These are phyloP conservation scores for Oostethus manadensis DNA, from an alignment of 2,113 vertebrate species.

Conservation along the genomic window DNA sequence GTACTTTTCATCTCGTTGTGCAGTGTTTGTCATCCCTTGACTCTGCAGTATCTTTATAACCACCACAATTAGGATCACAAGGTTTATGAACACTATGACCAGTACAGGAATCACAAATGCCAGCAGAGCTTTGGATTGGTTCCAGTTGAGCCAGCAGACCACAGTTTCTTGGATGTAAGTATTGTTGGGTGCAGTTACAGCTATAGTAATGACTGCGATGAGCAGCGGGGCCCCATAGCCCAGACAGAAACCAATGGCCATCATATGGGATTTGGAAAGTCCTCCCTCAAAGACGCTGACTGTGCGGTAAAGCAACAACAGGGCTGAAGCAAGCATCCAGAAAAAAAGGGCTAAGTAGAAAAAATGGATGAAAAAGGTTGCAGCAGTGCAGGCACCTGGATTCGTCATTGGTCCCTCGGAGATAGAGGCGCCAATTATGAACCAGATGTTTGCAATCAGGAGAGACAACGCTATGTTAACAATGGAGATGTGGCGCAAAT, in stretches of 20 bases:
- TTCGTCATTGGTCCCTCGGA: neutral
- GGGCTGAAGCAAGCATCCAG: slow-evolving; percentile 81
- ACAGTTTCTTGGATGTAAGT: slow-evolving; percentile 47
- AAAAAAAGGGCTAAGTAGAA: slow-evolving; percentile 82
- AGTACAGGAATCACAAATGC: slow-evolving; percentile 78
- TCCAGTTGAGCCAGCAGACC: slow-evolving; percentile 81
- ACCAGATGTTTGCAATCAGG: slow-evolving; percentile 59
- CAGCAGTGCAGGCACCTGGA: slow-evolving; percentile 54
- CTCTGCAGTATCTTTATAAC: slow-evolving; percentile 73
- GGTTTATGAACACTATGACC: slow-evolving; percentile 45
- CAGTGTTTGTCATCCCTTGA: slow-evolving; percentile 23
- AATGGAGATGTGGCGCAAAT: slow-evolving; percentile 76
- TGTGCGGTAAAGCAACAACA: slow-evolving; percentile 77
- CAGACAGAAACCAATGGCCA: slow-evolving; percentile 57
- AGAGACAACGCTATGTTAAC: slow-evolving; percentile 58
- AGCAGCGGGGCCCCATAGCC: slow-evolving; percentile 78
- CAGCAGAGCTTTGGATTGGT: slow-evolving; percentile 71
- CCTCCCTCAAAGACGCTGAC: slow-evolving; percentile 62
- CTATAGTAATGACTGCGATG: slow-evolving; percentile 73
- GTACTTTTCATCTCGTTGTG: slow-evolving; percentile 49
- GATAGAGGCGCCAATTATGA: slow-evolving; percentile 54
- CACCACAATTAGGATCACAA: slow-evolving; percentile 70
- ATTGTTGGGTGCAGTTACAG: slow-evolving; percentile 62
- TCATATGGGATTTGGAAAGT: slow-evolving; percentile 27
- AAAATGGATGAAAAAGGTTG: slow-evolving; percentile 69